These are phyloP conservation scores for Atlantisia rogersi DNA, from an alignment of 2,113 vertebrate genomes.

Conservation along the genomic window DNA sequence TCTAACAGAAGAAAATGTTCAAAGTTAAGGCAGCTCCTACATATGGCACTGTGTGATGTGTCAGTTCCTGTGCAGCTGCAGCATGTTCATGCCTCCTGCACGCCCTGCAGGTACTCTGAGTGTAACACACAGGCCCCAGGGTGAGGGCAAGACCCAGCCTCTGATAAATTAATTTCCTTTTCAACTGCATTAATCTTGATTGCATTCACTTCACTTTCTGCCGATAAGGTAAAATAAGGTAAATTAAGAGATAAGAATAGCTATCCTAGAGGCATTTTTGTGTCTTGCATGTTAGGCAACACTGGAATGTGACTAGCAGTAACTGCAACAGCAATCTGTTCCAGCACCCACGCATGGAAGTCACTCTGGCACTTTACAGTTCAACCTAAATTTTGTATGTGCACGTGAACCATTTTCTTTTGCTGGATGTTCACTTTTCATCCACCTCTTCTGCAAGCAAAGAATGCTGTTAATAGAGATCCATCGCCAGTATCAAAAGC, in stretches of 20 bases:
- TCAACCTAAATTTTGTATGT: background rate
- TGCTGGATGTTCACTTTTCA: background rate
- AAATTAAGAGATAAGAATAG: background rate
- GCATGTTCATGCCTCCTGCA: background rate
- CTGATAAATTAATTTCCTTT: background rate
- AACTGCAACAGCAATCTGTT: background rate
- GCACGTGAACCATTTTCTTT: background rate
- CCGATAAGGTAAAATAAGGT: background rate
- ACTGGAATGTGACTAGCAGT: background rate
- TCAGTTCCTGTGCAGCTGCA: background rate
- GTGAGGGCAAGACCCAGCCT: background rate
- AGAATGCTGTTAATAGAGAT: background rate
- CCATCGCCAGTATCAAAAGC: background rate
- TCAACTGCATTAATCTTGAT: background rate
- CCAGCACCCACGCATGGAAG: accelerated
- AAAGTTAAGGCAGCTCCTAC: background rate
- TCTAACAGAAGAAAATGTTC: background rate
- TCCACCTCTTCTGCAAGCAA: background rate
- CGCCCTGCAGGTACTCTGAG: too few species aligned
- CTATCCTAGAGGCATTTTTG: background rate
- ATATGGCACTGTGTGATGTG: accelerated
- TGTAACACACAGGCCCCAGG: background rate
- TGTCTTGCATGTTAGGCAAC: background rate
- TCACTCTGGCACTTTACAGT: background rate
- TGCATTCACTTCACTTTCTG: background rate